These are phyloP conservation scores for Chauna torquata DNA, from an alignment of 2,113 vertebrate species.

Conservation along the genomic window DNA sequence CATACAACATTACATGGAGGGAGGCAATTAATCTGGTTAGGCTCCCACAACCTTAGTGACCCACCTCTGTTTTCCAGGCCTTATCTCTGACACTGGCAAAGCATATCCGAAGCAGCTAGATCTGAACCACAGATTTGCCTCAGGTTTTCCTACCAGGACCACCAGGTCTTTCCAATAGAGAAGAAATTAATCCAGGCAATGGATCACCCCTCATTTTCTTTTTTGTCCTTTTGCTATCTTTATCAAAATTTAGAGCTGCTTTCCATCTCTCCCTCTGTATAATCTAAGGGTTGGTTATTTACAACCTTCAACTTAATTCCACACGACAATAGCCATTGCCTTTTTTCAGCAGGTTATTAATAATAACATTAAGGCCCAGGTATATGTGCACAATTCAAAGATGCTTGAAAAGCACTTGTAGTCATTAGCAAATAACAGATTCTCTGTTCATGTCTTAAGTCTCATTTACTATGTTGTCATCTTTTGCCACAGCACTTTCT, in stretches of 20 bases:
- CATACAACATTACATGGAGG: accelerated
- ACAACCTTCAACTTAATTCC: not conserved
- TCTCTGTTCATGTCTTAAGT: not conserved
- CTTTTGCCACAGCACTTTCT: not conserved
- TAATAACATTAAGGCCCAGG: not conserved
- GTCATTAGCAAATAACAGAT: not conserved
- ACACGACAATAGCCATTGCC: not conserved
- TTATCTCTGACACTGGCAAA: not conserved
- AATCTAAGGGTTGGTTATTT: not conserved
- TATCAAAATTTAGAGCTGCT: not conserved
- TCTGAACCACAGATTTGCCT: not conserved
- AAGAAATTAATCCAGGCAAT: not conserved
- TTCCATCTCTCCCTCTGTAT: not conserved
- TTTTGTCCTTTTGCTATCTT: not conserved
- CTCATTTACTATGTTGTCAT: too few species aligned
- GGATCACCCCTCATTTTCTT: not conserved
- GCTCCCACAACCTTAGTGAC: not conserved
- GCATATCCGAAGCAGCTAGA: not conserved
- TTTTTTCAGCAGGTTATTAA: not conserved
- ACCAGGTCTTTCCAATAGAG: not conserved
- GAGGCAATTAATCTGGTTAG: not conserved
- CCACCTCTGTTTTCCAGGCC: not conserved
- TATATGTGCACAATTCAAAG: not conserved
- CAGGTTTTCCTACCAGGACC: not conserved
- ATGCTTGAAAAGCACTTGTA: not conserved